Percentiles rank a stretch among this genome's conserved stretches.
Evolutionary conservation across 2,888 invertebrate genomes (phyloP).

Genomic region (Tethea ocularis): DNA sequence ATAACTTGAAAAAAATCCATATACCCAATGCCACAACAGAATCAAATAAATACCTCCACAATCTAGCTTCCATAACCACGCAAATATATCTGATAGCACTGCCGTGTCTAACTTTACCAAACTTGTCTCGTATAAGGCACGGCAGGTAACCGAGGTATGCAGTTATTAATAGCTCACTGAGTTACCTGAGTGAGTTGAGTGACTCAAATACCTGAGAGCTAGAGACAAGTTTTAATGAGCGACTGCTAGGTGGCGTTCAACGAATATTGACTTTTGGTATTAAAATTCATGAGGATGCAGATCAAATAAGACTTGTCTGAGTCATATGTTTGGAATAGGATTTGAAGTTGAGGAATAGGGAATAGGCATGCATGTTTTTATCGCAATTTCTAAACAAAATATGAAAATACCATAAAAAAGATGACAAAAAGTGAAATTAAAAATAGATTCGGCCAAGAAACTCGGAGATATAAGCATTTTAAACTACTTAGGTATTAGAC

Average conservation of each 20-base stretch:
- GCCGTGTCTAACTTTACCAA: neutral
- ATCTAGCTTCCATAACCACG: neutral
- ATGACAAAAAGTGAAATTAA: no score
- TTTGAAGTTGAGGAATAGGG: neutral
- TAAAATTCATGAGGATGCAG: conserved; percentile 14
- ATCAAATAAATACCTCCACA: neutral
- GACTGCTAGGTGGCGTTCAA: conserved; percentile 21
- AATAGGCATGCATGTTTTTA: no score
- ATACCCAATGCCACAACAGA: no score
- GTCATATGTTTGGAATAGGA: neutral
- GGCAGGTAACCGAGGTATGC: conserved; percentile 9
- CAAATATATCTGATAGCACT: neutral
- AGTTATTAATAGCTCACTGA: conserved; percentile 7
- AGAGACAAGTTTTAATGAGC: conserved; percentile 30
- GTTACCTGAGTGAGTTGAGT: conserved; percentile 12
- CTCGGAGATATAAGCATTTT: no score
- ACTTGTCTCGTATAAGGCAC: neutral
- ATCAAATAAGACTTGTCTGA: neutral
- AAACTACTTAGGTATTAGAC: no score
- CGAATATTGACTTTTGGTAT: conserved; percentile 28
- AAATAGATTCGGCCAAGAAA: no score
- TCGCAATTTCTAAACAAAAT: no score
- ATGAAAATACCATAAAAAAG: no score
- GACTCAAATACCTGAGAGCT: conserved; percentile 10
- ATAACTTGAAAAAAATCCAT: no score